Base-by-base conservation (phyloP, 92 coral and sea anemone species). In the Parazoanthus atlanticus region DNA sequence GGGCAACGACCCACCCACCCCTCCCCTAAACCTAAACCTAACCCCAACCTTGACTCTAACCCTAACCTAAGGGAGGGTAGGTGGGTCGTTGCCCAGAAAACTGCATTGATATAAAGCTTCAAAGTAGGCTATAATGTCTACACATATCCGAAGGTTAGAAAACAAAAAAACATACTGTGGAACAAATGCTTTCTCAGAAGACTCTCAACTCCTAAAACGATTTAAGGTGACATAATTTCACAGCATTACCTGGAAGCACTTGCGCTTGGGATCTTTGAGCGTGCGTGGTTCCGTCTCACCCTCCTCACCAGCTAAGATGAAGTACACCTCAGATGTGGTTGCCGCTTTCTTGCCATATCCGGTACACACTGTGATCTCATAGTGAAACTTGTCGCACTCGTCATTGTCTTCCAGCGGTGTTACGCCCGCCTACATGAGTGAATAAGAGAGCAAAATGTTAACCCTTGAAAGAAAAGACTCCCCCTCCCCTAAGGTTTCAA, bases 321-420 rank as follows among this genome's bases (percentile, higher is more conserved):
- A 94, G 38, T 89, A 95, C 47, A 96, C 96, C 17, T 94, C 92
- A 8, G 99, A 94, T 43, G 98, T 91, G 10, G 98, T 95, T 19
- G 90, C 97, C 1, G 99, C 98, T 25, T 87, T 86, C 80, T 92
- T 94, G 32, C 96, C 98, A 82, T 85, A 93, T 0, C 98, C 99
- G 3, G 99, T 96, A 88, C 93, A 93, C 47, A 95, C 95, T 1
- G 97, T 95, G 36, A 96, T 91, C 77, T 96, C 99, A 79, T 95
- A 96, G 85, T 91, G 98, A 41, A 83, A 82, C 23, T 89, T 93
- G 86, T 96, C 99, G 7, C 79, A 76, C 23, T 94, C 92, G 21
- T 95, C 96, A 85, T 96, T 96, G 84, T 94, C 98, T 80, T 93
- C 95, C 32, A 96, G 92, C 9, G 98, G 96, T 16, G 98, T 92